phyloP scores from a whole-genome alignment of 1,140 invertebrate species.

The Laodelphax striatellus region DNA sequence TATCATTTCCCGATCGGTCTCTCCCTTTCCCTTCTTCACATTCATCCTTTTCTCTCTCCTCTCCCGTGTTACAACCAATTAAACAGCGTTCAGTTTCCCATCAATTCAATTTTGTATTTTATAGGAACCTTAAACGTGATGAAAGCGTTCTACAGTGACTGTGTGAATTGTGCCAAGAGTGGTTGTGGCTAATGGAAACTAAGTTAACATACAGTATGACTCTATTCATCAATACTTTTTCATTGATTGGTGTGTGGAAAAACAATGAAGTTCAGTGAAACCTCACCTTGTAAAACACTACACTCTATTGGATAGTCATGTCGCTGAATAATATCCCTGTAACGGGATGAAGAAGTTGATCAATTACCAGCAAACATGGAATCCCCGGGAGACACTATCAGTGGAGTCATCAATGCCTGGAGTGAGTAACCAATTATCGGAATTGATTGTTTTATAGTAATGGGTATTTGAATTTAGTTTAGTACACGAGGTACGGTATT shows the following conservation, averaged over 20 bases:
- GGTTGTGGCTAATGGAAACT: not conserved
- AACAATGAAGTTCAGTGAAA: no score
- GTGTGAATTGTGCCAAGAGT: not conserved
- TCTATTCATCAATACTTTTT: not conserved
- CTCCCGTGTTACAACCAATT: no score
- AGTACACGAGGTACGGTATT: no score
- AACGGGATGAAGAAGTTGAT: not conserved
- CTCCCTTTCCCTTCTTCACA: no score
- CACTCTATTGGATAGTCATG: not conserved
- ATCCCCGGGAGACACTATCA: constrained; percentile 18
- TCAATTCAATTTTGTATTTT: not conserved
- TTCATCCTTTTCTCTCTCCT: no score
- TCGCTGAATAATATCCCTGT: not conserved
- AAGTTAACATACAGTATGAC: not conserved
- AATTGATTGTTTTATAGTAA: no score
- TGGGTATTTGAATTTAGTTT: no score
- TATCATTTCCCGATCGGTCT: no score
- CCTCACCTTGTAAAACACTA: no score
- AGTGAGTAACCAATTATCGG: constrained; percentile 13
- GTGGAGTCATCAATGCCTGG: constrained; percentile 21
- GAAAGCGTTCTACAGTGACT: not conserved
- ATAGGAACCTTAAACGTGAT: not conserved
- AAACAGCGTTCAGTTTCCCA: no score
- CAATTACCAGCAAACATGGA: constrained; percentile 9
- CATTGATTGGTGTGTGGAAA: no score